phyloP scores from a whole-genome alignment of 1,140 invertebrate species.

The Schlechtendalia chinensis region DNA sequence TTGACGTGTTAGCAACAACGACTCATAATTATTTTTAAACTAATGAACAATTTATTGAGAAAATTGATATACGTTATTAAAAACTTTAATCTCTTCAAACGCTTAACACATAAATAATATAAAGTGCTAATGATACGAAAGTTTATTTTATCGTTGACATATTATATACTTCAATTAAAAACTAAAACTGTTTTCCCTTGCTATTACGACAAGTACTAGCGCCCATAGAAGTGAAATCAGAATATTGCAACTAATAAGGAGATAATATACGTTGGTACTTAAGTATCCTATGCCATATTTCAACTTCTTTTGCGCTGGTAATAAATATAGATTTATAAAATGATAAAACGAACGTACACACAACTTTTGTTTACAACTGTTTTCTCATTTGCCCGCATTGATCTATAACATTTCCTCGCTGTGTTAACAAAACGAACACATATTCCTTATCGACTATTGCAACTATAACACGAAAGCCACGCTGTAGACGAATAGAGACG shows the following conservation, averaged over 20 bases:
- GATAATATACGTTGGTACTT: not conserved
- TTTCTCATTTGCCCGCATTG: constrained; percentile 16
- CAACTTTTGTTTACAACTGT: constrained; percentile 14
- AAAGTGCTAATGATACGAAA: not conserved
- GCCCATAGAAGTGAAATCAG: constrained; percentile 26
- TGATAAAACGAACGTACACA: not conserved
- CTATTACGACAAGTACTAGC: constrained; percentile 21
- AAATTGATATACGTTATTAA: not conserved
- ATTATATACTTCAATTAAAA: constrained; percentile 11
- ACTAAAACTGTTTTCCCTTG: constrained; percentile 7
- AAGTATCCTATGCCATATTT: not conserved
- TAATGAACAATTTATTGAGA: no score
- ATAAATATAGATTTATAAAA: constrained; percentile 5
- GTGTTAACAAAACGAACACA: not conserved
- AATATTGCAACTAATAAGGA: constrained; percentile 19
- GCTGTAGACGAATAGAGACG: not conserved
- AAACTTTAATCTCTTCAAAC: not conserved
- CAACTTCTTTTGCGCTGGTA: not conserved
- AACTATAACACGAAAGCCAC: not conserved
- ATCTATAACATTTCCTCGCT: not conserved
- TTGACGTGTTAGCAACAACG: no score
- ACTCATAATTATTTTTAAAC: no score
- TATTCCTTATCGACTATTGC: not conserved
- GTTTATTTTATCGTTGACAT: constrained; percentile 14
- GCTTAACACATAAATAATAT: not conserved